phyloP scores from a whole-genome alignment of 2,113 vertebrate species.

The Channa argus region DNA sequence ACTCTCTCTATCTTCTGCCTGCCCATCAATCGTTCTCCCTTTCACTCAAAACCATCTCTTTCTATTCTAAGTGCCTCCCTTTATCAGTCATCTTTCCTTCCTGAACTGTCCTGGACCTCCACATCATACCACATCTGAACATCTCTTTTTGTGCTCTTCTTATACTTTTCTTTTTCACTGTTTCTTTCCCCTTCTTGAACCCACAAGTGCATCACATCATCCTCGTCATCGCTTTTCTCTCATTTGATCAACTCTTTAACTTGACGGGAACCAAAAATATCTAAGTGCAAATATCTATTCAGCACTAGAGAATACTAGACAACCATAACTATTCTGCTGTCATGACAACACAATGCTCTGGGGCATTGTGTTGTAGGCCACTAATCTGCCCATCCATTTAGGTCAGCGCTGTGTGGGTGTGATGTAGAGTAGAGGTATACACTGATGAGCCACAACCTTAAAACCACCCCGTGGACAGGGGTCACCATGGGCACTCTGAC shows the following conservation, averaged over 20 bases:
- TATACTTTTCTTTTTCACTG: background rate
- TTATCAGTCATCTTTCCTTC: slow-evolving; percentile 5
- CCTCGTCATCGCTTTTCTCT: too few relatives aligned
- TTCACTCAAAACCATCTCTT: slow-evolving; percentile 39
- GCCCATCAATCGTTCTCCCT: slow-evolving; percentile 41
- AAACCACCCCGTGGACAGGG: too few relatives aligned
- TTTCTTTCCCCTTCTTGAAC: slow-evolving; percentile 13
- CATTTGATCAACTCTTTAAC: too few relatives aligned
- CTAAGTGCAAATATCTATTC: slow-evolving; percentile 18
- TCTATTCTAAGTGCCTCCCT: slow-evolving; percentile 25
- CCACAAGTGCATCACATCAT: slow-evolving; percentile 8
- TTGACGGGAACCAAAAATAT: too few relatives aligned
- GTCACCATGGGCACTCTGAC: too few relatives aligned
- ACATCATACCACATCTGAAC: background rate
- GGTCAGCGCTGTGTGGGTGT: slow-evolving; percentile 50
- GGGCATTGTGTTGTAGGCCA: slow-evolving; percentile 38
- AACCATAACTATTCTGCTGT: slow-evolving; percentile 35
- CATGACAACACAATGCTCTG: slow-evolving; percentile 64
- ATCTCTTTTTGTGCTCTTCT: background rate
- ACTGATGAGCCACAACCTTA: too few relatives aligned
- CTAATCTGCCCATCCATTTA: slow-evolving; percentile 57
- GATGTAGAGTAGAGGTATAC: background rate
- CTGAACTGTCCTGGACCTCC: background rate
- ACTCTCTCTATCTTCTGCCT: slow-evolving; percentile 11
- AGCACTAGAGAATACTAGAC: slow-evolving; percentile 23